Percentiles rank a stretch among this genome's conserved stretches.
Evolutionary conservation across 2,113 vertebrate species (phyloP).

Genomic region (Hippolais icterina): DNA sequence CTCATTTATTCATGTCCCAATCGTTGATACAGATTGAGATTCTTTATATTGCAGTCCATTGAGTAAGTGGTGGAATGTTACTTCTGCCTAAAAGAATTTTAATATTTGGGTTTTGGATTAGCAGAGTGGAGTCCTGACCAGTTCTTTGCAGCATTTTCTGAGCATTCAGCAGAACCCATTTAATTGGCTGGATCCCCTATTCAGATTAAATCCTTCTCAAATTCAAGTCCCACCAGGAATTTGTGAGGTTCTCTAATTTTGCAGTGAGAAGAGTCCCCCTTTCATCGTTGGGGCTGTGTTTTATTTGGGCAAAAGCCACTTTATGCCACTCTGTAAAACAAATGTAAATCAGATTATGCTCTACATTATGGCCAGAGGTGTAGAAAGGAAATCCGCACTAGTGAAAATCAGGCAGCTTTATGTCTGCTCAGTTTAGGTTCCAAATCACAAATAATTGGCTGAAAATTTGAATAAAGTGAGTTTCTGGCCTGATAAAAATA

Average conservation of each 20-base stretch:
- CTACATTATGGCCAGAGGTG: not conserved
- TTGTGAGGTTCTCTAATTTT: not conserved
- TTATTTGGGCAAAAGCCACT: not conserved
- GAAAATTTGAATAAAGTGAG: not conserved
- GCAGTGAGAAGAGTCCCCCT: not conserved
- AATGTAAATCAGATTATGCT: not conserved
- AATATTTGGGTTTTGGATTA: too few relatives aligned
- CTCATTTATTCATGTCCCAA: too few relatives aligned
- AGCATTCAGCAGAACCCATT: not conserved
- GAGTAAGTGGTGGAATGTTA: too few relatives aligned
- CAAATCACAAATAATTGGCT: not conserved
- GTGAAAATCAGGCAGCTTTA: not conserved
- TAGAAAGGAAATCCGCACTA: not conserved
- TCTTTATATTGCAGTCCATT: too few relatives aligned
- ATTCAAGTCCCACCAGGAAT: not conserved
- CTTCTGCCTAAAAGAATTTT: too few relatives aligned
- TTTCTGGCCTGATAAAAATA: not conserved
- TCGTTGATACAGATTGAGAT: too few relatives aligned
- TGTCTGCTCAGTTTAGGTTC: not conserved
- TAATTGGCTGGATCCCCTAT: not conserved
- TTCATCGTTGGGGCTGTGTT: not conserved
- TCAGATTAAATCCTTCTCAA: not conserved
- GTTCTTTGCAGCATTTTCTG: not conserved
- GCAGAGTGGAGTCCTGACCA: too few relatives aligned
- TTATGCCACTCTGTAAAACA: not conserved